These are phyloP conservation scores for Euzophera pinguis DNA, from an alignment of 2,888 invertebrate genomes.

Conservation along the genomic window DNA sequence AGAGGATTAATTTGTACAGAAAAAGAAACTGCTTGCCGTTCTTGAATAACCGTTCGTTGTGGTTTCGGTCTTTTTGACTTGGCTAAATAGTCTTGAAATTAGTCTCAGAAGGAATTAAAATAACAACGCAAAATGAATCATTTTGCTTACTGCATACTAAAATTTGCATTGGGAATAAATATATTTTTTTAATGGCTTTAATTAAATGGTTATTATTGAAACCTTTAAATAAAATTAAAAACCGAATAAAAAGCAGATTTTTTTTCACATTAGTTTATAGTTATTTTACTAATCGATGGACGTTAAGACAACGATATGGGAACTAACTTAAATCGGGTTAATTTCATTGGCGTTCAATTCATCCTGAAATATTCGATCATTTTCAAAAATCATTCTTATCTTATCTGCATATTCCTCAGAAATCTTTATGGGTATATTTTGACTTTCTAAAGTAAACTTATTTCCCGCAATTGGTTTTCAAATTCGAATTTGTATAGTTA, in stretches of 20 bases:
- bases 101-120: too few relatives aligned
- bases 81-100: too few relatives aligned
- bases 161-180: too few relatives aligned
- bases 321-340: neutral
- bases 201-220: too few relatives aligned
- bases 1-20: slow-evolving; percentile 20
- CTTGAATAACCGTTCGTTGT: neutral
- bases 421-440: too few relatives aligned
- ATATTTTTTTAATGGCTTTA: too few relatives aligned
- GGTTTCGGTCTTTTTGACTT: neutral
- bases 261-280: slow-evolving; percentile 32
- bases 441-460: too few relatives aligned
- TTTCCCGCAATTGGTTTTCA: too few relatives aligned
- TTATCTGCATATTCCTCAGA: neutral
- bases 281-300: slow-evolving; percentile 52
- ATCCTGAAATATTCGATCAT: neutral
- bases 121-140: too few relatives aligned
- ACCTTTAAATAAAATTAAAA: too few relatives aligned
- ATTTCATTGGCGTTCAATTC: slow-evolving; percentile 5
- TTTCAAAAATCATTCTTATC: neutral
- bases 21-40: neutral
- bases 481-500: neutral
- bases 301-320: slow-evolving; percentile 48
- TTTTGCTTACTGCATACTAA: too few relatives aligned
- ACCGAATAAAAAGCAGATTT: neutral